Evolutionary conservation across 2,113 vertebrate genomes (phyloP).

Genomic region (Vicugna pacos): DNA sequence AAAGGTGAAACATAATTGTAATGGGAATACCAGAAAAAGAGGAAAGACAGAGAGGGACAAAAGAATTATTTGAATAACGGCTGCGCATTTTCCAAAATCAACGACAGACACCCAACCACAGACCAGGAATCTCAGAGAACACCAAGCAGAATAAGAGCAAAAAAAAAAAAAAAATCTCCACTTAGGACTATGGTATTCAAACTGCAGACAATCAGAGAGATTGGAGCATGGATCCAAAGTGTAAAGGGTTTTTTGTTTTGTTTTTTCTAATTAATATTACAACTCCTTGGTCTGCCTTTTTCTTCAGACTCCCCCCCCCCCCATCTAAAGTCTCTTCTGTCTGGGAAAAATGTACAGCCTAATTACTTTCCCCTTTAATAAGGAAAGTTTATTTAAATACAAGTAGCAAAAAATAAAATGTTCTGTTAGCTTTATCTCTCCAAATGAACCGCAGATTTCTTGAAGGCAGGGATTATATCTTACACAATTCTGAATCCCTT

Average conservation of each 20-base stretch:
- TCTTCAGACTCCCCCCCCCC: neutral
- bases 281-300: neutral
- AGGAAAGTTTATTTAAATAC: neutral
- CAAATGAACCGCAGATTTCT: slow-evolving; percentile 13
- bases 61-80: slow-evolving; percentile 18
- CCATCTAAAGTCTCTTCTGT: neutral
- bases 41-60: neutral
- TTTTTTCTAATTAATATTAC: neutral
- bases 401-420: neutral
- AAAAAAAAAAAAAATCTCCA: neutral
- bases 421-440: neutral
- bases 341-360: neutral
- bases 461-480: neutral
- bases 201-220: neutral
- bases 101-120: neutral
- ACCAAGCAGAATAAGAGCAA: neutral
- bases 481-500: slow-evolving; percentile 7
- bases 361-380: neutral
- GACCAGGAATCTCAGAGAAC: neutral
- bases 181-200: neutral
- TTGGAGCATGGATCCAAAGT: neutral
- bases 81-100: slow-evolving; percentile 1
- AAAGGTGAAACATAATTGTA: neutral
- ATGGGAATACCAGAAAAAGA: neutral
- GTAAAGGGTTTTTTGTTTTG: neutral